Conservation (phyloP, 2,113 vertebrate species). For the Chunga burmeisteri region DNA sequence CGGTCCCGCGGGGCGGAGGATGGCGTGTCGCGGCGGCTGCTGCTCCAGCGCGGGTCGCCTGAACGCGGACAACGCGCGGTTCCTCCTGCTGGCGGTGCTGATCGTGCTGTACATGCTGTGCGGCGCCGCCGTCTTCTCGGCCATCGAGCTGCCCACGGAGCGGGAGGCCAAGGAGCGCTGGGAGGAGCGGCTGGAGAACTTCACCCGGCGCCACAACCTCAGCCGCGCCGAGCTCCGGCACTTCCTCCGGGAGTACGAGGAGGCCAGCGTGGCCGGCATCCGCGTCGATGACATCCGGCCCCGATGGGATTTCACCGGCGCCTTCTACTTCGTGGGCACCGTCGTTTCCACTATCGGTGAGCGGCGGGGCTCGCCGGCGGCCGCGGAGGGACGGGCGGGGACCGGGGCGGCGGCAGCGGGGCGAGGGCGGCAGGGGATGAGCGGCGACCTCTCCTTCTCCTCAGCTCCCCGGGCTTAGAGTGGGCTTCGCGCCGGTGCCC, state of each 20-base stretch:
- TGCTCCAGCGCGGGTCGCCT: conserved; percentile 79
- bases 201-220: conserved; percentile 87
- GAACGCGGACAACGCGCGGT: conserved; percentile 92
- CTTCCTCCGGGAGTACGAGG: conserved; percentile 89
- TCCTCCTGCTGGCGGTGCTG: conserved; percentile 87
- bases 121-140: conserved; percentile 94
- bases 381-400: neutral
- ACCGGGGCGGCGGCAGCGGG: neutral
- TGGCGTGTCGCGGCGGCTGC: conserved; percentile 86
- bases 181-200: conserved; percentile 85
- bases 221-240: conserved; percentile 81
- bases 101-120: conserved; percentile 88
- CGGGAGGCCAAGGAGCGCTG: conserved; percentile 86
- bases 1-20: conserved; percentile 50
- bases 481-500: neutral
- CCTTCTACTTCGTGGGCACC: conserved; percentile 96
- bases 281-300: conserved; percentile 85
- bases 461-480: neutral
- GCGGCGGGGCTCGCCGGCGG: neutral
- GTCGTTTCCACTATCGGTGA: conserved; percentile 97
- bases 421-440: neutral
- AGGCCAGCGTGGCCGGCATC: conserved; percentile 87
- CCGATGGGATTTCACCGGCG: conserved; percentile 94
- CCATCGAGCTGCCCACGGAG: conserved; percentile 90
- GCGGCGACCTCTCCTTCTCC: neutral